Evolutionary conservation across 2,113 vertebrate genomes (phyloP).

Genomic region (Odocoileus virginianus): DNA sequence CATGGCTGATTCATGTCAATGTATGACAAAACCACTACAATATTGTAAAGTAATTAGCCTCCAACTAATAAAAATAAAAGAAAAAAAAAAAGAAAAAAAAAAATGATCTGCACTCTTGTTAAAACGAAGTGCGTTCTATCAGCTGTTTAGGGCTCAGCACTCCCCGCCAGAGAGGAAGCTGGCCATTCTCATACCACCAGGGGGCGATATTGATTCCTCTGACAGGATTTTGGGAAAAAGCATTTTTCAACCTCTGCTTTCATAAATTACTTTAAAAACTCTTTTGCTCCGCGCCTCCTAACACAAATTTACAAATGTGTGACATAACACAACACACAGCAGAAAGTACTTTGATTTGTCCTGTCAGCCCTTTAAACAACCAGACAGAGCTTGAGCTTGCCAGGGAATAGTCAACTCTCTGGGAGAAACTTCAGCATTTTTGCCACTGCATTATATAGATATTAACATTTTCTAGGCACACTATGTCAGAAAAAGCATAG

Average conservation of each 20-base stretch:
- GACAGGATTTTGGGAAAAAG: neutral
- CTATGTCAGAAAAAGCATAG: neutral
- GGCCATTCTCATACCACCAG: neutral
- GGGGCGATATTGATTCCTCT: neutral
- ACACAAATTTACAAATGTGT: neutral
- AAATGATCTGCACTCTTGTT: neutral
- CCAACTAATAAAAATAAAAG: too few species aligned
- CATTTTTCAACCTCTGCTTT: neutral
- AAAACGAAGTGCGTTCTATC: rapidly evolving
- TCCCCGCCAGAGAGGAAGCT: neutral
- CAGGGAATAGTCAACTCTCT: neutral
- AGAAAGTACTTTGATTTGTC: neutral
- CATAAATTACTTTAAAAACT: neutral
- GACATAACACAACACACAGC: neutral
- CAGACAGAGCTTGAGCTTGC: neutral
- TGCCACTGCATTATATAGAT: neutral
- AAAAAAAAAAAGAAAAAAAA: neutral
- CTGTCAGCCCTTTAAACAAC: neutral
- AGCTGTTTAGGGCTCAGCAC: rapidly evolving
- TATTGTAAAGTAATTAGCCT: too few species aligned
- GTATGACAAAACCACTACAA: too few species aligned
- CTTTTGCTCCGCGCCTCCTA: neutral
- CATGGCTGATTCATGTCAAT: too few species aligned
- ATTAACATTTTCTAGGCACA: neutral
- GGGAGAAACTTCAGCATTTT: neutral